phyloP scores from a whole-genome alignment of 2,888 invertebrate genomes.

The Drosophila nr. fundita region DNA sequence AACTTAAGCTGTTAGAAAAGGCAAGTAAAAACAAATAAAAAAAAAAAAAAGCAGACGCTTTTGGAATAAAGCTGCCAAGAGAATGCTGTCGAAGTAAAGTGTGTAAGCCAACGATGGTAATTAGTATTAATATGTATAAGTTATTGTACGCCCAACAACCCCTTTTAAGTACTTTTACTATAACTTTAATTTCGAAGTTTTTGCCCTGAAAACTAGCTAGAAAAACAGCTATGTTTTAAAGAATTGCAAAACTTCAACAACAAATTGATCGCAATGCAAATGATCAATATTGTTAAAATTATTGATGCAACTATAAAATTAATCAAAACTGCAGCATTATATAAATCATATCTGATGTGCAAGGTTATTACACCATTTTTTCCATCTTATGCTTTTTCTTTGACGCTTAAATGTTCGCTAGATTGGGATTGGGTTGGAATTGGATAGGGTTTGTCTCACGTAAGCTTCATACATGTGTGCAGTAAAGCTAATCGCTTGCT shows the following conservation, averaged over 20 bases:
- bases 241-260: not conserved
- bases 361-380: conserved; percentile 9
- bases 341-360: conserved; percentile 24
- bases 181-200: not conserved
- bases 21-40: not conserved
- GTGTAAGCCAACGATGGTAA: not conserved
- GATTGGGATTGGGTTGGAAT: not conserved
- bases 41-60: not conserved
- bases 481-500: conserved; percentile 40
- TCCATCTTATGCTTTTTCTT: no score
- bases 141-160: not conserved
- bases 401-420: no score
- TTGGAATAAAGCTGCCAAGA: not conserved
- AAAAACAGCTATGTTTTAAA: not conserved
- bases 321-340: conserved; percentile 13
- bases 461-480: conserved; percentile 33
- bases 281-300: conserved; percentile 1
- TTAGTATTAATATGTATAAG: not conserved
- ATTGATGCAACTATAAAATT: conserved; percentile 13
- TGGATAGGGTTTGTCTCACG: conserved; percentile 8
- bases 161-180: not conserved
- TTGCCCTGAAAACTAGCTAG: not conserved
- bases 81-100: not conserved
- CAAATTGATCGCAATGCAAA: conserved; percentile 1
- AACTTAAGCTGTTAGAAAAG: not conserved